Percentiles rank a stretch among this genome's conserved stretches.
These are phyloP conservation scores for Caenorhabditis uteleia DNA, from an alignment of 2,888 invertebrate species.

Conservation along the genomic window DNA sequence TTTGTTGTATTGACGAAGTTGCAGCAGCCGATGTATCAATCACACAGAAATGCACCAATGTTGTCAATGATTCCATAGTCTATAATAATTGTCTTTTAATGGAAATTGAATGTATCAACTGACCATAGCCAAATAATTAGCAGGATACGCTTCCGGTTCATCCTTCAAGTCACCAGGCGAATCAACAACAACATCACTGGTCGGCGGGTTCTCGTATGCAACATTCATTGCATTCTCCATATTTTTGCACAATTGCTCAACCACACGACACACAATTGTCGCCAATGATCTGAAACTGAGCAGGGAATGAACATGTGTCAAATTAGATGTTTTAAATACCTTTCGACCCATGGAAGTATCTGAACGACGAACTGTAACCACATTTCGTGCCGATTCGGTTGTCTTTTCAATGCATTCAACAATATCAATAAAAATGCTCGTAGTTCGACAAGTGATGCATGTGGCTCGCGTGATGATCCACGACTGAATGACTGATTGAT, in stretches of 20 bases:
- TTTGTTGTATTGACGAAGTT: conserved; percentile 3
- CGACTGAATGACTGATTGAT: conserved; percentile 39
- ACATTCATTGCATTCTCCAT: conserved; percentile 75
- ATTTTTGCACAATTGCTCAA: conserved; percentile 82
- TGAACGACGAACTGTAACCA: conserved; percentile 84
- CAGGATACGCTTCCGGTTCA: conserved; percentile 54
- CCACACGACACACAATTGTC: conserved; percentile 80
- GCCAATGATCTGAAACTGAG: conserved; percentile 77
- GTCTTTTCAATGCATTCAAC: conserved; percentile 78
- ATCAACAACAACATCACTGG: conserved; percentile 20
- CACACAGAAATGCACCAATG: conserved; percentile 67
- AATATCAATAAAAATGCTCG: conserved; percentile 84
- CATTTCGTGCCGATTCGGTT: conserved; percentile 76
- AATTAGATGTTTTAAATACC: conserved; percentile 36
- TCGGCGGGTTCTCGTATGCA: conserved; percentile 29
- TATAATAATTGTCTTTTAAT: conserved; percentile 6
- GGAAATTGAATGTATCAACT: not conserved
- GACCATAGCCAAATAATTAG: conserved; percentile 60
- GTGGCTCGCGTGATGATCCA: conserved; percentile 58
- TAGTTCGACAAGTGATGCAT: conserved; percentile 75
- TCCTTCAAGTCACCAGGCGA: conserved; percentile 16
- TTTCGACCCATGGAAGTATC: conserved; percentile 80
- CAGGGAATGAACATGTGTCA: no score
- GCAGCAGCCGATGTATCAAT: conserved; percentile 40
- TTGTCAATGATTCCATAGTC: conserved; percentile 63